These are phyloP conservation scores for Channallabes apus DNA, from an alignment of 2,797 vertebrate species.

Conservation along the genomic window DNA sequence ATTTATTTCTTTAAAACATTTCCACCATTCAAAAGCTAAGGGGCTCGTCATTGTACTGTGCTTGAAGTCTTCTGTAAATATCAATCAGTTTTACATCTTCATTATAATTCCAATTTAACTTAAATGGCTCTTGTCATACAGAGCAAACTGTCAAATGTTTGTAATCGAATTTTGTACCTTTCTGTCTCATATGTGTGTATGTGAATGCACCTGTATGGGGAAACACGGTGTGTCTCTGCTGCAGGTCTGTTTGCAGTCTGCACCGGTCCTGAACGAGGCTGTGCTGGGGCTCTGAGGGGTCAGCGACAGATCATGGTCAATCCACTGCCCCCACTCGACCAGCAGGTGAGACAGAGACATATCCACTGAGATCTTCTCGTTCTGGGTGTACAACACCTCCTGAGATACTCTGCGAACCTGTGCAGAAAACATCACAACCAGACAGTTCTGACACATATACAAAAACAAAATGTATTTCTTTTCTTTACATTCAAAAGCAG, in stretches of 20 bases:
- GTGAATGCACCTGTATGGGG: conserved; percentile 71
- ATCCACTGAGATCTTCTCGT: conserved; percentile 78
- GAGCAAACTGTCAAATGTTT: not conserved
- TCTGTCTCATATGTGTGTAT: not conserved
- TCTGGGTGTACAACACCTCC: conserved; percentile 74
- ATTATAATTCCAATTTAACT: too few species aligned
- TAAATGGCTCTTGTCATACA: too few species aligned
- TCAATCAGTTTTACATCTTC: too few species aligned
- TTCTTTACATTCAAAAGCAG: not conserved
- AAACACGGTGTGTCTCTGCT: conserved; percentile 65
- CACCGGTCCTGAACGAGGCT: conserved; percentile 69
- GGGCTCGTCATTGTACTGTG: too few species aligned
- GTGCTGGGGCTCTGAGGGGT: conserved; percentile 78
- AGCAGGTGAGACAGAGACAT: conserved; percentile 75
- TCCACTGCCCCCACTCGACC: conserved; percentile 84
- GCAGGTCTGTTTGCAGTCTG: conserved; percentile 75
- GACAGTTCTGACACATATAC: too few species aligned
- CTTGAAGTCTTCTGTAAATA: too few species aligned
- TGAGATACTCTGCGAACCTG: conserved; percentile 78
- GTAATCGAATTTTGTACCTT: not conserved
- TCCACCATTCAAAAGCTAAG: too few species aligned
- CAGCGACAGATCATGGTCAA: conserved; percentile 79
- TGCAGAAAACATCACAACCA: conserved; percentile 4
- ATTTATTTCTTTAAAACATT: too few species aligned
- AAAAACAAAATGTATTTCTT: not conserved